A percentile compares a stretch with the other conserved stretches of the same genome.
These are phyloP conservation scores for Thalpophila matura DNA, from an alignment of 2,888 invertebrate species.

Conservation along the genomic window DNA sequence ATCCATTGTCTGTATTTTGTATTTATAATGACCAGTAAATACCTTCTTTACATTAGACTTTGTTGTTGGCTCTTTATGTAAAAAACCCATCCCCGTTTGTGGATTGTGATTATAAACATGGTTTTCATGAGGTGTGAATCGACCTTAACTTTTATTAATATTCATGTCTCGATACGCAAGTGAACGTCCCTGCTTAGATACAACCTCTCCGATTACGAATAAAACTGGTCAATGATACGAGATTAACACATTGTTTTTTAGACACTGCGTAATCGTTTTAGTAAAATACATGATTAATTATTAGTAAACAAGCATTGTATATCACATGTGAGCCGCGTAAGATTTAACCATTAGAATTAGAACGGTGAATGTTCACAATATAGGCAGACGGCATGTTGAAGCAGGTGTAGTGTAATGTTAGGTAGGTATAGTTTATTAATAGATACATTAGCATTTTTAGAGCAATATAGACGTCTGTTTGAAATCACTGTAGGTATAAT, in stretches of 20 bases:
- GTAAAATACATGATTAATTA: slow-evolving; percentile 10
- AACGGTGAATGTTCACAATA: background rate
- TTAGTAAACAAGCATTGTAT: slow-evolving; percentile 14
- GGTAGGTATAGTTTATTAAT: slow-evolving; percentile 2
- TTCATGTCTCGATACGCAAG: slow-evolving; percentile 33
- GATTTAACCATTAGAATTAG: background rate
- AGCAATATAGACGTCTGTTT: background rate
- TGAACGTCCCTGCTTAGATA: slow-evolving; percentile 54
- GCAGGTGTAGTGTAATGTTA: slow-evolving; percentile 2
- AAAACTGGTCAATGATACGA: slow-evolving; percentile 31
- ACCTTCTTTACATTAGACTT: background rate
- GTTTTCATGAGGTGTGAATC: slow-evolving; percentile 34
- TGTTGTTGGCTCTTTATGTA: background rate
- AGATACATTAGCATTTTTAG: background rate
- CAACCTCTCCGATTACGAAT: slow-evolving; percentile 23
- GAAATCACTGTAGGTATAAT: background rate
- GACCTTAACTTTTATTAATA: slow-evolving; percentile 39
- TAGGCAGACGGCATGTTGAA: background rate
- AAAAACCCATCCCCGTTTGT: background rate
- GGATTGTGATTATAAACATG: slow-evolving; percentile 8
- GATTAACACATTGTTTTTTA: slow-evolving; percentile 14
- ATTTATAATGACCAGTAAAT: background rate
- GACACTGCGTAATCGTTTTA: slow-evolving; percentile 6
- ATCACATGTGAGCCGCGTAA: background rate
- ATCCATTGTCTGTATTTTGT: background rate